Conservation (phyloP, 2,113 vertebrate species). For the Hippoglossus stenolepis region DNA sequence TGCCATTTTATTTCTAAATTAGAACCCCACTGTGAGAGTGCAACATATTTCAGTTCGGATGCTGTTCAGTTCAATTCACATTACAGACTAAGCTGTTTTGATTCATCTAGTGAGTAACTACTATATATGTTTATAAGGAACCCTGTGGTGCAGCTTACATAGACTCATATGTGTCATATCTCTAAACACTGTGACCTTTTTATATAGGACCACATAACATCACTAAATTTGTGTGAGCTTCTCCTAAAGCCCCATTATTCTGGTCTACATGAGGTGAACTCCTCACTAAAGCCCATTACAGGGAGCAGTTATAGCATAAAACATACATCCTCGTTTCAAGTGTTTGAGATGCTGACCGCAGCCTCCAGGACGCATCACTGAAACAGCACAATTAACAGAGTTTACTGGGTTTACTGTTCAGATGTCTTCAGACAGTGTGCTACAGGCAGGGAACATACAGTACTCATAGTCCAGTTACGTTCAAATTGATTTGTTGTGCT, state of each 20-base stretch:
- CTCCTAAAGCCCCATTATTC: not conserved
- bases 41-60: not conserved
- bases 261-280: not conserved
- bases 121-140: not conserved
- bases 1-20: not conserved
- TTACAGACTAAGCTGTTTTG: not conserved
- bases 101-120: not conserved
- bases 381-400: constrained; percentile 24
- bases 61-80: constrained; percentile 12
- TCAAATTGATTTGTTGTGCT: constrained; percentile 59
- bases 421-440: constrained; percentile 17
- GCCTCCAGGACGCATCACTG: not conserved
- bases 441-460: constrained; percentile 40
- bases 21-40: not conserved
- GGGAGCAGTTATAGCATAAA: not conserved
- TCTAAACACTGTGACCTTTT: too few relatives aligned
- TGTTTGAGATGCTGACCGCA: not conserved
- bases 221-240: not conserved
- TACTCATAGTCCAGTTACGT: constrained; percentile 25
- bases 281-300: constrained; percentile 12
- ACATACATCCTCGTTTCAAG: not conserved
- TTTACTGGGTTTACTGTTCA: constrained; percentile 27
- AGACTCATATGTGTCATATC: too few relatives aligned
- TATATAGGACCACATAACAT: not conserved
- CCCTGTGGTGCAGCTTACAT: not conserved